Conservation (phyloP, 2,888 invertebrate species). For the Fragum sueziense region DNA sequence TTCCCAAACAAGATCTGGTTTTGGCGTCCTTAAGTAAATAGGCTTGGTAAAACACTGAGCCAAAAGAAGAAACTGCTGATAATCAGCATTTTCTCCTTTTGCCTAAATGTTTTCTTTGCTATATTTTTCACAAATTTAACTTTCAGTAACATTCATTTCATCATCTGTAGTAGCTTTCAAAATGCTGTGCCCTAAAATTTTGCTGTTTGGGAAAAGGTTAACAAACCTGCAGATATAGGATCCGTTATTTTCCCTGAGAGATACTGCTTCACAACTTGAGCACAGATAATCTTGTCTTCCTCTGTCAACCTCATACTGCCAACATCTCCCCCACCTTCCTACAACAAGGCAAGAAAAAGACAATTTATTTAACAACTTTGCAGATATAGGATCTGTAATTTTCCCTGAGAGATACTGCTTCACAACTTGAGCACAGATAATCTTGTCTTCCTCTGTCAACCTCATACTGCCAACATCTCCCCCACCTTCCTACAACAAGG, state of each 20-base stretch:
- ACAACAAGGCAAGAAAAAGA: background rate
- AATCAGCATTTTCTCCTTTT: too few species aligned
- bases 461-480: slow-evolving; percentile 55
- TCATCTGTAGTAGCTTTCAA: too few species aligned
- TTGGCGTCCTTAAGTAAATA: too few species aligned
- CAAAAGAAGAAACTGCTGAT: too few species aligned
- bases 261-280: slow-evolving; percentile 73
- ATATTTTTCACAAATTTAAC: too few species aligned
- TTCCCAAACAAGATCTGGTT: background rate
- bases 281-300: slow-evolving; percentile 75
- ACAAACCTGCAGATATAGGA: slow-evolving; percentile 75
- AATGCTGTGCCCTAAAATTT: background rate
- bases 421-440: slow-evolving; percentile 72
- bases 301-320: slow-evolving; percentile 68
- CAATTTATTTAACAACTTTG: slow-evolving; percentile 64
- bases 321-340: slow-evolving; percentile 48
- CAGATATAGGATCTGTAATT: slow-evolving; percentile 74
- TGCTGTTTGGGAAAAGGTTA: too few species aligned
- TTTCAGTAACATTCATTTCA: too few species aligned
- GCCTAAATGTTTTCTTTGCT: too few species aligned
- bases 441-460: slow-evolving; percentile 76
- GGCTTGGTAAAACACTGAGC: too few species aligned
- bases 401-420: slow-evolving; percentile 74
- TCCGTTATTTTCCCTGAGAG: slow-evolving; percentile 74
- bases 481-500: slow-evolving; percentile 27